Evolutionary conservation across 1,140 invertebrate genomes (phyloP).

Genomic region (Varroa destructor): DNA sequence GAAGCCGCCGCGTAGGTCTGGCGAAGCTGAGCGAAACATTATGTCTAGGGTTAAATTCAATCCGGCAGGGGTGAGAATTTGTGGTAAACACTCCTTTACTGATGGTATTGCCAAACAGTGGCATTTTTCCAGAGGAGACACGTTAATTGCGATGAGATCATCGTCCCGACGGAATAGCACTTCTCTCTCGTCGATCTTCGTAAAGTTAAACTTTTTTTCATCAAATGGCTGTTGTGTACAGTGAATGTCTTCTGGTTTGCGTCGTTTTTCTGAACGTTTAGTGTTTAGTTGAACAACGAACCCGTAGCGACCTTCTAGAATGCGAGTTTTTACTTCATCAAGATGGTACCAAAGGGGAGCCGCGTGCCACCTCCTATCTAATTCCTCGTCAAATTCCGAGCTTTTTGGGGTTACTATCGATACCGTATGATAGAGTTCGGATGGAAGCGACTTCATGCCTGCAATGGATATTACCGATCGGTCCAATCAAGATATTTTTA

Average conservation of each 20-base stretch:
- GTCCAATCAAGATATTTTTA: too few relatives aligned
- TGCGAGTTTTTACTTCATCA: background rate
- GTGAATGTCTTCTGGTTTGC: slow-evolving; percentile 15
- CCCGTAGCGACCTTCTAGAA: background rate
- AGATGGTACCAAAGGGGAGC: slow-evolving; percentile 17
- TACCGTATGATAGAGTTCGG: background rate
- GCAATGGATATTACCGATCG: too few relatives aligned
- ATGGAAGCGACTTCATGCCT: too few relatives aligned
- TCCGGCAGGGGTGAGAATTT: background rate
- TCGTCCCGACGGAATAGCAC: slow-evolving; percentile 1
- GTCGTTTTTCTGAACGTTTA: background rate
- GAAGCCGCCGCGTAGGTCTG: slow-evolving; percentile 14
- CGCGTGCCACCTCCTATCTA: background rate
- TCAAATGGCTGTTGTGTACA: background rate
- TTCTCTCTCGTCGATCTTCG: slow-evolving; percentile 4
- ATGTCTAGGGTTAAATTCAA: slow-evolving; percentile 6
- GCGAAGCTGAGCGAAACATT: slow-evolving; percentile 18
- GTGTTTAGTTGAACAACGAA: slow-evolving; percentile 14
- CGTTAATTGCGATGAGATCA: background rate
- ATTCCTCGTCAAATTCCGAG: slow-evolving; percentile 4
- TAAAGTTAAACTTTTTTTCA: slow-evolving; percentile 3
- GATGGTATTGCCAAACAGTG: background rate
- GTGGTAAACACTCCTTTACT: background rate
- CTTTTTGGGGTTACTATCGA: background rate
- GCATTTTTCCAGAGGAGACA: background rate